Percentiles rank a stretch among this genome's conserved stretches.
Conservation (phyloP, 2,888 invertebrate genomes). For the Aquatica leii region DNA sequence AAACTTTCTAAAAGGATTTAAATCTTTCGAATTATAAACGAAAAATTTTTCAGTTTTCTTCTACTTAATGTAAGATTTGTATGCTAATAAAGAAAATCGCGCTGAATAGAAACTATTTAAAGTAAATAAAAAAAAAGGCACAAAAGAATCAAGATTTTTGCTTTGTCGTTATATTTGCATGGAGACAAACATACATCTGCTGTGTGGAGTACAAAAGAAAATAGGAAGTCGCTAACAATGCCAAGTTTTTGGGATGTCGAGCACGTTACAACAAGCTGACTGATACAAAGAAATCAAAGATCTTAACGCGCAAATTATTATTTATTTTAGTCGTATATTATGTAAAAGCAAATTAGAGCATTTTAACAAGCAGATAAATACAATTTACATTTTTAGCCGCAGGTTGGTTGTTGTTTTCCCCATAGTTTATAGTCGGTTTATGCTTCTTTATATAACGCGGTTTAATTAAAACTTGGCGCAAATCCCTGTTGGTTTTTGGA, state of each 20-base stretch:
- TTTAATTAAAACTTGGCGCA: constrained; percentile 32
- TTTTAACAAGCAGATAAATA: not conserved
- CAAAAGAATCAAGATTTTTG: constrained; percentile 13
- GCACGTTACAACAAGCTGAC: constrained; percentile 25
- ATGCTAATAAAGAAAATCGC: constrained; percentile 1
- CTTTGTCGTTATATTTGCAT: constrained; percentile 29
- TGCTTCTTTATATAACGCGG: too few relatives aligned
- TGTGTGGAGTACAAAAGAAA: constrained; percentile 22
- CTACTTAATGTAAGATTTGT: too few relatives aligned
- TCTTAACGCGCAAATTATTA: constrained; percentile 1
- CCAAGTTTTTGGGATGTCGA: constrained; percentile 26
- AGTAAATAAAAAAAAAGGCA: constrained; percentile 10
- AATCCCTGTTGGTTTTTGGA: constrained; percentile 21
- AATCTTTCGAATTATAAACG: not conserved
- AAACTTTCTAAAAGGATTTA: constrained; percentile 6
- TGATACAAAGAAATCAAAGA: constrained; percentile 25
- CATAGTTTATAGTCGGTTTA: constrained; percentile 21
- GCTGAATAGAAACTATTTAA: constrained; percentile 14
- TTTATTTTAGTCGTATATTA: too few relatives aligned
- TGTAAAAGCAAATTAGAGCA: not conserved
- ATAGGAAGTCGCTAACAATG: constrained; percentile 32
- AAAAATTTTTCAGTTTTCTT: not conserved
- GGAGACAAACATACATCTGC: constrained; percentile 30
- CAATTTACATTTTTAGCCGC: constrained; percentile 8
- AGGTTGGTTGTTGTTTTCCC: not conserved